Percentiles rank a stretch among this genome's conserved stretches.
phyloP scores from a whole-genome alignment of 23 tunicate species.

The Botrylloides violaceus region DNA sequence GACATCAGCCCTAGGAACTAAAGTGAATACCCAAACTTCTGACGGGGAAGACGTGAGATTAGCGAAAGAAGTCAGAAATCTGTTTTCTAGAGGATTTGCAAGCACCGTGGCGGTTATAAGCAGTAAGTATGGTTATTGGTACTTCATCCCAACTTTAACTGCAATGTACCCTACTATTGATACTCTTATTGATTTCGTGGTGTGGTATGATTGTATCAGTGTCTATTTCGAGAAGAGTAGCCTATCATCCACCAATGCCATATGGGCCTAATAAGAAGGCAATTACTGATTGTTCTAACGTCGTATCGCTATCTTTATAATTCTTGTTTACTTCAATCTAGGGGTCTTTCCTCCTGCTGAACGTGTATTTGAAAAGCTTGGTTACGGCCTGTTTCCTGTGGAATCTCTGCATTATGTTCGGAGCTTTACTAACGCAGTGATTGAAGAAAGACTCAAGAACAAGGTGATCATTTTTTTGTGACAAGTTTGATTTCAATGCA shows the following conservation, averaged over 20 bases:
- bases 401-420: conserved; percentile 25
- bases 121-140: too few relatives aligned
- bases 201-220: too few relatives aligned
- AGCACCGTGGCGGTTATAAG: not conserved
- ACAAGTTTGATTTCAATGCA: too few relatives aligned
- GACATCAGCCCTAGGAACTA: conserved; percentile 4
- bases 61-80: not conserved
- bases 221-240: too few relatives aligned
- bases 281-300: too few relatives aligned
- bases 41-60: conserved; percentile 1
- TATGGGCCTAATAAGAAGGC: too few relatives aligned
- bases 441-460: conserved; percentile 8
- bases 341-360: conserved; percentile 54
- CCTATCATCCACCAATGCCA: not conserved
- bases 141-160: too few relatives aligned
- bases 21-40: not conserved
- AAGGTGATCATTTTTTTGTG: not conserved
- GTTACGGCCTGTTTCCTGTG: conserved; percentile 26
- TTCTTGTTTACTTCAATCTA: conserved; percentile 7
- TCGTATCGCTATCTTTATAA: too few relatives aligned
- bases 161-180: too few relatives aligned
- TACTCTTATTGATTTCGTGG: too few relatives aligned
- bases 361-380: conserved; percentile 13
- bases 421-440: conserved; percentile 22
- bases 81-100: conserved; percentile 3